phyloP scores from a whole-genome alignment of 2,113 vertebrate species.

The Balaeniceps rex region DNA sequence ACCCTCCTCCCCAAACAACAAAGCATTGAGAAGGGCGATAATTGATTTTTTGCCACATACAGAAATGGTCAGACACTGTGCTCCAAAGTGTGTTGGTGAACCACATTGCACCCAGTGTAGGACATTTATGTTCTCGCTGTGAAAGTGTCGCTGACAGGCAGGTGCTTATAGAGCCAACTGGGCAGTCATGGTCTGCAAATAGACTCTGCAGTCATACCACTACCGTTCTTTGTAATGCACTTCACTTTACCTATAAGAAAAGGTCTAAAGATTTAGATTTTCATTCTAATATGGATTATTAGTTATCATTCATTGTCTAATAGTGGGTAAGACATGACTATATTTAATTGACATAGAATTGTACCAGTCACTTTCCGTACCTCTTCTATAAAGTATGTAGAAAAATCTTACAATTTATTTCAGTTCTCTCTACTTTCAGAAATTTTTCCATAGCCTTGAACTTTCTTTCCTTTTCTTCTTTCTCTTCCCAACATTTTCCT shows the following conservation, averaged over 20 bases:
- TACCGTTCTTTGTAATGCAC: background rate
- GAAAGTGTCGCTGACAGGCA: background rate
- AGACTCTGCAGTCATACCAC: background rate
- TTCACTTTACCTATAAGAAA: background rate
- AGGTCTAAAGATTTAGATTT: background rate
- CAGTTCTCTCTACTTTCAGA: background rate
- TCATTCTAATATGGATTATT: background rate
- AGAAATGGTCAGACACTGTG: background rate
- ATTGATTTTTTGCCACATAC: background rate
- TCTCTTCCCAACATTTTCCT: background rate
- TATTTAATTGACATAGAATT: background rate
- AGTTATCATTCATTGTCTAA: background rate
- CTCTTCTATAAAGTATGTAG: background rate
- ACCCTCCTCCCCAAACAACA: background rate
- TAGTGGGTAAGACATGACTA: background rate
- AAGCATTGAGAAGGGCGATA: background rate
- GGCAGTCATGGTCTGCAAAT: background rate
- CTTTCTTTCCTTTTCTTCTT: background rate
- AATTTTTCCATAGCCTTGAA: background rate
- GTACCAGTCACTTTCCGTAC: background rate
- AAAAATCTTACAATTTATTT: background rate
- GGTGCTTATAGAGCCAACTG: background rate
- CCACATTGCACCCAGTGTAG: background rate
- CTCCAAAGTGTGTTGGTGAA: background rate
- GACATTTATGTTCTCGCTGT: background rate